Base-by-base conservation (phyloP, 2,797 vertebrate species). In the Choloepus didactylus region DNA sequence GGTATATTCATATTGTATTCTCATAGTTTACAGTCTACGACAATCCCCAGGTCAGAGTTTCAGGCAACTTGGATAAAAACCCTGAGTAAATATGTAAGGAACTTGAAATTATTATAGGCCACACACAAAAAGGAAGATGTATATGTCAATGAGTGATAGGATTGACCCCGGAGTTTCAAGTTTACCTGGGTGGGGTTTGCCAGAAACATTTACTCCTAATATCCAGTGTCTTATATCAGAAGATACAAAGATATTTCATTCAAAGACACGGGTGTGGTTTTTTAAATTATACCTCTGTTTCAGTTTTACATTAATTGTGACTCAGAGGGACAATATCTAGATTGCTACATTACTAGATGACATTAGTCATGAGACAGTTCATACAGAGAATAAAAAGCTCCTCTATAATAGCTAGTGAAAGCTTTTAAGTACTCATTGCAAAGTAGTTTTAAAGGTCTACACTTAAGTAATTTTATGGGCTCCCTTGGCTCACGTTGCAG, bases 361-460 rank as follows among this genome's bases (percentile, higher is more conserved):
- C 76, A 69, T 92, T 87, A 97, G 76, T 97, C 92, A 95, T 88
- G 87, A 96, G 91, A 72, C 56, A 67, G 49, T 83, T 79, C 72
- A 64, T 93, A 96, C 93, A 95, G 49, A 93, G 70, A 88, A 91
- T 95, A 94, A 95, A 96, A 97, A 95, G 83, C 85, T 70, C 81
- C 94, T 85, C 87, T 87, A 83, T 93, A 90, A 93, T 93, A 79
- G 60, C 93, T 80, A 95, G 97, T 95, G 97, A 94, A 95, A 97
- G 96, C 97, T 96, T 93, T 89, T 72, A 91, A 88, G 88, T 84
- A 87, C 79, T 95, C 87, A 59, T 76, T 85, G 81, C 79, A 81
- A 94, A 81, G 80, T 80, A 35, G 25, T 89, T 92, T 87, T 67
- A 64, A 91, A 94, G 60, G 59, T 84, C 84, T 92, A 56, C 84